Percentiles rank a stretch among this genome's conserved stretches.
phyloP scores from a whole-genome alignment of 2,113 vertebrate genomes.

The Struthio camelus region DNA sequence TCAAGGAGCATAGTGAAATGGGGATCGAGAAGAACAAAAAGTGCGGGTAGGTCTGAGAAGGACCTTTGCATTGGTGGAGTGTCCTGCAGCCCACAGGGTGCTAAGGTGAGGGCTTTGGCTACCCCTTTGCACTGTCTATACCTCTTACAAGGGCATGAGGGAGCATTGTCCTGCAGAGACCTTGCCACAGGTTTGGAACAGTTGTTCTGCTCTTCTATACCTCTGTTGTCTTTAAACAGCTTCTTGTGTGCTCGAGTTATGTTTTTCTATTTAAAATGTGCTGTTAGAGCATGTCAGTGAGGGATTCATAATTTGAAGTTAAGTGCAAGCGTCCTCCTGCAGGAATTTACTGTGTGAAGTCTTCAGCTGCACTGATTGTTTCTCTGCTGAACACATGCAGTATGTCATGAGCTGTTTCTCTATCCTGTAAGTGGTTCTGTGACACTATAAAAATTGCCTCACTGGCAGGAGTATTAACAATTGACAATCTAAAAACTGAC shows the following conservation, averaged over 20 bases:
- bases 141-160: neutral
- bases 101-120: neutral
- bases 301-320: neutral
- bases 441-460: neutral
- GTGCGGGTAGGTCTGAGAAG: neutral
- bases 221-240: neutral
- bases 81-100: neutral
- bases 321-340: neutral
- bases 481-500: slow-evolving; percentile 13
- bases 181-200: neutral
- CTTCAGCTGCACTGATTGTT: neutral
- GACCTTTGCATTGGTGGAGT: neutral
- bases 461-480: neutral
- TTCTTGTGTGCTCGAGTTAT: neutral
- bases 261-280: neutral
- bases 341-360: neutral
- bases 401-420: neutral
- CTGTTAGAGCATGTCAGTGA: neutral
- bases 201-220: neutral
- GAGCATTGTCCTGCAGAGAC: too few species aligned
- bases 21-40: neutral
- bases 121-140: neutral
- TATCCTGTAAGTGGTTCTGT: neutral
- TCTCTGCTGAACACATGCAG: neutral
- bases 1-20: neutral